Evolutionary conservation across 2,888 invertebrate genomes (phyloP), one percentile per base, ranked within the genome.

Genomic region (Rhagophthalmus giganteus): DNA sequence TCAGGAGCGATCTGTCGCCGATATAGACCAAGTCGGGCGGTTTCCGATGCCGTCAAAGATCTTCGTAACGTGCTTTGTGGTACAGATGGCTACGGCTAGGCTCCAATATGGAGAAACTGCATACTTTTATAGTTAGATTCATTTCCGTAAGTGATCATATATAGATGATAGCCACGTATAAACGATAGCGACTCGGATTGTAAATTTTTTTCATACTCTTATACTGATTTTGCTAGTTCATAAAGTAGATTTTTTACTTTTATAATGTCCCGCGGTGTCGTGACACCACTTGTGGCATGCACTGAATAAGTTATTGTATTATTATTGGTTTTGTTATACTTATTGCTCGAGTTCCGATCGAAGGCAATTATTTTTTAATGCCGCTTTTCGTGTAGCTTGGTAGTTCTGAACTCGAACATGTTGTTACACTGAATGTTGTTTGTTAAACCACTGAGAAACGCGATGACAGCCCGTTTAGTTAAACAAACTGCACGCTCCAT

Each of bases 1-100:
- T 52, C 52, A 52, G 46, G 52, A 47, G 25, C 52, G 46, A 52
- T 52, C 46, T 52, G 46, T 52, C 52, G 46, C 52, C 52, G 52
- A 52, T 52, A 52, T 52, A 52, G 46, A 41, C 46, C 37, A 52
- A 52, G 46, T 41, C 52, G 52, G 52, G 52, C 52, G 52, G 52
- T 52, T 46, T 52, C 35, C 28, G 32, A 35, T 46, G 46, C 52
- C 52, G 46, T 52, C 52, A 52, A 52, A 52, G 52, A 24, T 31
- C 32, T 26, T 35, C 30, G 46, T 41, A 46, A 41, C 52, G 37
- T 50, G 50, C 38, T 33, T 44, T 31, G 42, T 50, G 37, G 24
- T 50, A 42, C 35, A 50, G 31, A 50, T 50, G 42, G 42, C 38
- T 44, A 26, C 27, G 12, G 34, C 16, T 8, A 15, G 31, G 20